Evolutionary conservation across 2,113 vertebrate species (phyloP).

Genomic region (Hydrolagus affinis): DNA sequence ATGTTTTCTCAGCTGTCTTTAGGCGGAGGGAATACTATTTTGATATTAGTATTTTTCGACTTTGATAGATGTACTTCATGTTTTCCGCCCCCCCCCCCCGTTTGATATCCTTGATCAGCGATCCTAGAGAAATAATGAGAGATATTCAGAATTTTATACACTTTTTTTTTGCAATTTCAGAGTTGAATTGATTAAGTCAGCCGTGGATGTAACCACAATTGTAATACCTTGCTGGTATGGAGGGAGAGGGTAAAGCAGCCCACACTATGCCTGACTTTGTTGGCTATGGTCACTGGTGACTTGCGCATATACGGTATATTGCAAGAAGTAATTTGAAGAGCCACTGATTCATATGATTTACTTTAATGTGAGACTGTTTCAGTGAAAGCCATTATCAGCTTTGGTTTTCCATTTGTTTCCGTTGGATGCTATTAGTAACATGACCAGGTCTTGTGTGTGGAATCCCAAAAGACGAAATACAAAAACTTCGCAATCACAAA

Average conservation of each 20-base stretch:
- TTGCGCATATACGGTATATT: not conserved
- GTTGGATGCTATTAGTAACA: not conserved
- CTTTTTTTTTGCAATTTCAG: constrained; percentile 5
- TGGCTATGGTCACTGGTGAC: not conserved
- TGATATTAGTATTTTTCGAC: not conserved
- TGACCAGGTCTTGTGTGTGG: not conserved
- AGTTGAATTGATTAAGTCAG: not conserved
- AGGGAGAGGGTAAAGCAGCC: not conserved
- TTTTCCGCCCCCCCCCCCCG: not conserved
- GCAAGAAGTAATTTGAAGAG: not conserved
- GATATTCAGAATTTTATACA: not conserved
- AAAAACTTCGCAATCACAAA: not conserved
- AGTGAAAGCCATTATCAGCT: not conserved
- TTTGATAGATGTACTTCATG: not conserved
- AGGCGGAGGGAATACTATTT: too few species aligned
- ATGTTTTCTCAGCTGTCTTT: too few species aligned
- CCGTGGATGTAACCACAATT: not conserved
- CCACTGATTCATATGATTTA: not conserved
- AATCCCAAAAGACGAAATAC: not conserved
- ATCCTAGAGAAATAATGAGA: not conserved
- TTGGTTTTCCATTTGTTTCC: not conserved
- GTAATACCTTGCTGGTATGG: not conserved
- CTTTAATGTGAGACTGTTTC: not conserved
- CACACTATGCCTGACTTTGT: not conserved
- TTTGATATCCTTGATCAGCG: constrained; percentile 10